Evolutionary conservation across 2,888 invertebrate species (phyloP), one percentile per base, ranked within the genome.

Genomic region (Morpho helenor): DNA sequence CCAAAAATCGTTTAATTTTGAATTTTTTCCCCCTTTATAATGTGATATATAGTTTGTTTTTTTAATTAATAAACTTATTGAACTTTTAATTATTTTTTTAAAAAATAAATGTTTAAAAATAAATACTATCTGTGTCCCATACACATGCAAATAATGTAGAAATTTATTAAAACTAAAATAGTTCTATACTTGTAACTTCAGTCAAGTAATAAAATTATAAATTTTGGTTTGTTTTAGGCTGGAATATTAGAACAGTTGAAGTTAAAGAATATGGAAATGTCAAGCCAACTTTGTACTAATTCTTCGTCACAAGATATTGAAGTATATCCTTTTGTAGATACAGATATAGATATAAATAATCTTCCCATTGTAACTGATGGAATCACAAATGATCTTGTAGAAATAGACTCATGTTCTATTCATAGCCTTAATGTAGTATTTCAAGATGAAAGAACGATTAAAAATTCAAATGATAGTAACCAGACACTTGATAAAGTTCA

Each of bases 201-300:
- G 46, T 47, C 8, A 8, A 10, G 16, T 55, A 55, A 55, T 55
- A 22, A 43, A 23, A 48, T 16, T 44, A 49, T 55, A 43, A 23
- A 48, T 16, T 44, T 55, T 55, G 49, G 55, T 55, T 55, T 55
- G 55, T 55, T 55, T 55, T 55, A 55, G 55, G 55, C 49, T 44
- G 55, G 55, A 41, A 44, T 44, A 16, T 43, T 44, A 44, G 55
- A 55, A 49, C 43, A 49, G 55, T 55, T 8, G 55, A 55, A 55
- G 49, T 49, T 49, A 23, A 31, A 31, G 31, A 31, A 31, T 31
- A 31, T 31, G 31, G 31, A 31, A 31, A 31, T 31, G 31, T 31
- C 31, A 31, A 31, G 31, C 31, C 31, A 1, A 31, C 31, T 31
- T 31, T 55, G 49, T 48, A 3, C 54, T 54, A 53, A 53, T 39